Evolutionary conservation across 2,888 invertebrate genomes (phyloP).

Genomic region (Carpatolechia fugitivella): DNA sequence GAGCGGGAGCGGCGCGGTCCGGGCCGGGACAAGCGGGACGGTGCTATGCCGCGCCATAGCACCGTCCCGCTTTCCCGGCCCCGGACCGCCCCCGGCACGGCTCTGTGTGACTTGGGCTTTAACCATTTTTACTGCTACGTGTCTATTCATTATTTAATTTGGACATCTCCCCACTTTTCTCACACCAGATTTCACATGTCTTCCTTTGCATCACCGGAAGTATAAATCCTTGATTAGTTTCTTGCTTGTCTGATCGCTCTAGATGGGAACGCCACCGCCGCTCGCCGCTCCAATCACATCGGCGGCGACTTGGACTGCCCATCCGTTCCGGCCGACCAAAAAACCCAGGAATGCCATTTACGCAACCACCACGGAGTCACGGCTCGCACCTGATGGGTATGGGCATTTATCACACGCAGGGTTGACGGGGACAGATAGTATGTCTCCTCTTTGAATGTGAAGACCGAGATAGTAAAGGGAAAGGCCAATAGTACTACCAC

Average conservation of each 20-base stretch:
- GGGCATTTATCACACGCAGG: constrained; percentile 35
- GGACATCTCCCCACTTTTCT: not conserved
- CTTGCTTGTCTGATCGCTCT: not conserved
- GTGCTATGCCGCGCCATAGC: too few relatives aligned
- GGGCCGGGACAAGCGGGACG: too few relatives aligned
- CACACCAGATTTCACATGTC: not conserved
- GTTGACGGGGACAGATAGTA: constrained; percentile 21
- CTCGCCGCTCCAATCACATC: too few relatives aligned
- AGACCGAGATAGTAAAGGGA: too few relatives aligned
- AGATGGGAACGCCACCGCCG: not conserved
- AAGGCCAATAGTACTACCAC: too few relatives aligned
- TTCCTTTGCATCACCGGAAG: not conserved
- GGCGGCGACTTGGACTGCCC: constrained; percentile 27
- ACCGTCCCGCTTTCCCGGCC: too few relatives aligned
- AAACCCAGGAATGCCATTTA: constrained; percentile 71
- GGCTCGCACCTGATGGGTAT: constrained; percentile 22
- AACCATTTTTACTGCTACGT: too few relatives aligned
- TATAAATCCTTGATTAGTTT: not conserved
- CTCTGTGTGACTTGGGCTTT: too few relatives aligned
- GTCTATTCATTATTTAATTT: too few relatives aligned
- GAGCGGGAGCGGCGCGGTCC: too few relatives aligned
- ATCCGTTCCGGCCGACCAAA: constrained; percentile 69
- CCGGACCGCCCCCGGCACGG: too few relatives aligned
- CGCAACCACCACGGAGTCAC: constrained; percentile 31
- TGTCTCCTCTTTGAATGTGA: too few relatives aligned